These are phyloP conservation scores for Cheumatopsyche charites DNA, from an alignment of 1,140 invertebrate genomes.

Conservation along the genomic window DNA sequence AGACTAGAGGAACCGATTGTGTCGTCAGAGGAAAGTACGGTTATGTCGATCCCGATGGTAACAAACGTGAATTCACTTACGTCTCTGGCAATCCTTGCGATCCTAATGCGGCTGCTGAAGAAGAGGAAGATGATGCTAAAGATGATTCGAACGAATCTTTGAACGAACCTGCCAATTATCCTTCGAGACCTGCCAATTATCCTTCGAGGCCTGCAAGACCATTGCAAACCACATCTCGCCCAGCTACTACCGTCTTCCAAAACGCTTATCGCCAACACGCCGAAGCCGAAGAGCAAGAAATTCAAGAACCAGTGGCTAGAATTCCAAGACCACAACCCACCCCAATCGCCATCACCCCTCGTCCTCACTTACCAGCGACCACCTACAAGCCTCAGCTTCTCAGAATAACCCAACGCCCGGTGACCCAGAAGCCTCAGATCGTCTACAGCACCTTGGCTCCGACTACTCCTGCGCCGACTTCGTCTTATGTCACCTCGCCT, in stretches of 20 bases:
- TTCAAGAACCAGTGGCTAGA: conserved; percentile 52
- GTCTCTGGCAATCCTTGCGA: conserved; percentile 91
- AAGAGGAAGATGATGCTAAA: conserved; percentile 61
- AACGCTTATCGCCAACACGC: conserved; percentile 68
- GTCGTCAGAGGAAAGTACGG: conserved; percentile 88
- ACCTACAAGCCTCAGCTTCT: conserved; percentile 68
- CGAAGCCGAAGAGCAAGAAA: conserved; percentile 65
- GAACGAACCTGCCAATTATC: conserved; percentile 69
- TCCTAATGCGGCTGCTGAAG: conserved; percentile 73
- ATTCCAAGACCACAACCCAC: conserved; percentile 49
- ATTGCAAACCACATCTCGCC: conserved; percentile 60
- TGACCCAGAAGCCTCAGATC: conserved; percentile 51
- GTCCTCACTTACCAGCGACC: conserved; percentile 68
- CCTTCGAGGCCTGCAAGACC: conserved; percentile 54
- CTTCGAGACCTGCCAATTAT: conserved; percentile 61
- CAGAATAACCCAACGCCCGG: conserved; percentile 66
- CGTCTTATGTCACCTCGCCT: conserved; percentile 54
- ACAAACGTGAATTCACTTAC: conserved; percentile 86
- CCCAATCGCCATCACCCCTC: conserved; percentile 65
- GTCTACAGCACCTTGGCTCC: conserved; percentile 63
- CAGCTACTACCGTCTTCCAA: conserved; percentile 70
- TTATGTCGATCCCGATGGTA: conserved; percentile 86
- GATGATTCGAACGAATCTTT: conserved; percentile 64
- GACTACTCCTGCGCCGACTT: conserved; percentile 55
- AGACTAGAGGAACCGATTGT: conserved; percentile 84